Base-by-base conservation (phyloP, 2,113 vertebrate genomes). In the Amphiprion percula region DNA sequence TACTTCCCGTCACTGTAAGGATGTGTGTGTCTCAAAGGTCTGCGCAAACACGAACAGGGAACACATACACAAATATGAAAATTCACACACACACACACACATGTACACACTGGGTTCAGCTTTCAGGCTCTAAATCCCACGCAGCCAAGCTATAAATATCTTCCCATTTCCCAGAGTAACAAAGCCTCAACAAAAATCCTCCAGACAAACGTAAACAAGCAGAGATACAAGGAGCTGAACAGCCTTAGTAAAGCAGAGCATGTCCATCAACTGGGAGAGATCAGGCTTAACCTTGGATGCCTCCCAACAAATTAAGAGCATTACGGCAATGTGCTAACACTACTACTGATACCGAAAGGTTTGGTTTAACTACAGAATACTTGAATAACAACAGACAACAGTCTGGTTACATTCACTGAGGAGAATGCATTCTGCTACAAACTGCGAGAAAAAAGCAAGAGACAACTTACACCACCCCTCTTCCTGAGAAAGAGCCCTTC, bases 121-220 rank as follows among this genome's bases (percentile, higher is more conserved):
- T 83, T 70, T 62, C 68, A 67, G 56, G 81, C 74, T 67, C 65
- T 46, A 24, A 63, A 68, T 83, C 83, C 89, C 69, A 88, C 78
- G 72, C 73, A 81, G 76, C 30, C 58, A 1, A 33, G 65, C 74
- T 85, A 88, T 74, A 87, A 91, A 90, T 91, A 88, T 47, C 83
- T 47, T 10, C 47, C 30, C 56, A 52, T 83, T 84, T 86, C 81
- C 85, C 66, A 64, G 77, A 85, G 83, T 21, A 63, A 76, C 78
- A 74, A 82, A 82, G 74, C 82, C 77, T 85, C 1, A 33, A 72
- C 46, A 54, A 77, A 77, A 79, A 87, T 63, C 71, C 61, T 82
- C 71, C 60, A 88, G 62, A 74, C 67, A 62, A 23, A 71, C n/a
- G 26, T 55, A 60, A 80, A 61, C 56, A 66, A 2, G 4, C 74